Percentiles rank a stretch among this genome's conserved stretches.
Evolutionary conservation across 2,888 invertebrate genomes (phyloP).

Genomic region (Ptychoptera contaminata): DNA sequence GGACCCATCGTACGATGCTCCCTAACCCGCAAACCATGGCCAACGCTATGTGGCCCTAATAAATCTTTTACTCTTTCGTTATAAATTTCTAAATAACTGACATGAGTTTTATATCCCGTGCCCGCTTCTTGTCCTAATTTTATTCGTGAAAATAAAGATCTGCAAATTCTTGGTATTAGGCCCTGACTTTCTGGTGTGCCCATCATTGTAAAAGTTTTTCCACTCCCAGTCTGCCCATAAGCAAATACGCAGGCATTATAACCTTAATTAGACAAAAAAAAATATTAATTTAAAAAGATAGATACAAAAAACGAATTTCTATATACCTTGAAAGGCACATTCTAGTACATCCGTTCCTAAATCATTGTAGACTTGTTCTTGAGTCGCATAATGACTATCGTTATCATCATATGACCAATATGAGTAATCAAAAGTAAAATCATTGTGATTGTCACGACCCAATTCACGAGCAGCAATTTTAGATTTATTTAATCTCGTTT

Average conservation of each 20-base stretch:
- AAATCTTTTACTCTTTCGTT: slow-evolving; percentile 68
- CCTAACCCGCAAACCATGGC: slow-evolving; percentile 56
- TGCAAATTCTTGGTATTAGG: slow-evolving; percentile 72
- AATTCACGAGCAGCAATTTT: slow-evolving; percentile 34
- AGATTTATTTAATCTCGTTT: slow-evolving; percentile 58
- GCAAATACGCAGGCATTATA: slow-evolving; percentile 87
- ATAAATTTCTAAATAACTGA: slow-evolving; percentile 75
- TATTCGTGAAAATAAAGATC: slow-evolving; percentile 67
- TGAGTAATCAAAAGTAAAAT: slow-evolving; percentile 80
- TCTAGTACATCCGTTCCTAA: slow-evolving; percentile 57
- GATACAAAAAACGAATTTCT: slow-evolving; percentile 14
- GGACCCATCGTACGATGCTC: slow-evolving; percentile 70
- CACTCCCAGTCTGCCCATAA: slow-evolving; percentile 82
- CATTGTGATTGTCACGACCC: slow-evolving; percentile 50
- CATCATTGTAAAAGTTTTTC: slow-evolving; percentile 89
- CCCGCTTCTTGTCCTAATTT: slow-evolving; percentile 66
- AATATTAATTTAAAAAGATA: background rate
- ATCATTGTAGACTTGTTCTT: slow-evolving; percentile 63
- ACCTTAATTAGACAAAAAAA: slow-evolving; percentile 15
- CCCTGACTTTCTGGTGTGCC: slow-evolving; percentile 64
- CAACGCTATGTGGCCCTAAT: slow-evolving; percentile 39
- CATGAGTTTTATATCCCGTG: slow-evolving; percentile 71
- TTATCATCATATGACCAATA: slow-evolving; percentile 67
- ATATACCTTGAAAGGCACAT: slow-evolving; percentile 55
- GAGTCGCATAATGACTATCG: slow-evolving; percentile 59